Percentiles rank a stretch among this genome's conserved stretches.
These are phyloP conservation scores for Lysandra coridon DNA, from an alignment of 2,888 invertebrate genomes.

Conservation along the genomic window DNA sequence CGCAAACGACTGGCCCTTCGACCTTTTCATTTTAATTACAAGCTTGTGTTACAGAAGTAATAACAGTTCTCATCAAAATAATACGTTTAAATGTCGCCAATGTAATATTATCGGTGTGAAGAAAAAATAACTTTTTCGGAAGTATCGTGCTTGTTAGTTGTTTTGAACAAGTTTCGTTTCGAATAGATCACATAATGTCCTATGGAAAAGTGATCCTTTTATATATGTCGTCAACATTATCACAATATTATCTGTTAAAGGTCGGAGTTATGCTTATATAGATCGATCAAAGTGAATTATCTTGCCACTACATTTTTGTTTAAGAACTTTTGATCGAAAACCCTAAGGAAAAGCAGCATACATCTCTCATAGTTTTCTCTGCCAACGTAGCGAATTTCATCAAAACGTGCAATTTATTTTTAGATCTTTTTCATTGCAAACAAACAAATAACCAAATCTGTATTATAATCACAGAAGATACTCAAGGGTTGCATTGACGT, in stretches of 20 bases:
- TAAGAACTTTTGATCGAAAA: no score
- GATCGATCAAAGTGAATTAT: neutral
- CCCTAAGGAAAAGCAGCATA: no score
- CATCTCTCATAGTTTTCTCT: no score
- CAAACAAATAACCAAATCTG: no score
- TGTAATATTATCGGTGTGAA: neutral
- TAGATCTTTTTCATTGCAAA: no score
- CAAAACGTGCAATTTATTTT: no score
- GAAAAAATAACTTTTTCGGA: neutral
- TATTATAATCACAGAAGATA: no score
- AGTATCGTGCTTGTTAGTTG: neutral
- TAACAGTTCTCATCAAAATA: neutral
- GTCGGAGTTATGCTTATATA: neutral
- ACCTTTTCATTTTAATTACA: neutral
- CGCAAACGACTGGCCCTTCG: neutral
- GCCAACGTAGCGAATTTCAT: no score
- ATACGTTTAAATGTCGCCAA: neutral
- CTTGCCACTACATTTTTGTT: neutral
- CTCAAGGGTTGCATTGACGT: no score
- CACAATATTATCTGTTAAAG: neutral
- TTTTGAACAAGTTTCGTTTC: neutral
- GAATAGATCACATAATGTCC: neutral
- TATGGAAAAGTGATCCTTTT: neutral
- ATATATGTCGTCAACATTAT: neutral
- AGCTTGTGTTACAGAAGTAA: neutral